A percentile compares a stretch with the other conserved stretches of the same genome.
These are phyloP conservation scores for Tachuris rubrigastra DNA, from an alignment of 2,113 vertebrate species.

Conservation along the genomic window DNA sequence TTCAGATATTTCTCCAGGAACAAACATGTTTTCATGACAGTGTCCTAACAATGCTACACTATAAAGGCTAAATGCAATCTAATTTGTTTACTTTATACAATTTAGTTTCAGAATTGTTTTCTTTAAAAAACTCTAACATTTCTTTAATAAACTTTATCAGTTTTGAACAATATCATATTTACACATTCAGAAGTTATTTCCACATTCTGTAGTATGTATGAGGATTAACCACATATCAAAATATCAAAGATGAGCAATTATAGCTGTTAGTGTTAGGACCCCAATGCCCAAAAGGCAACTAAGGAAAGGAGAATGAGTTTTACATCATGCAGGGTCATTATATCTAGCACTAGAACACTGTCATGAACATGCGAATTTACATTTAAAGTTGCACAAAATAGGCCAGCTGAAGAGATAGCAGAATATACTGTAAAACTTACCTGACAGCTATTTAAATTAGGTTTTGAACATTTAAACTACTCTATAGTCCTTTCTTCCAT, in stretches of 20 bases:
- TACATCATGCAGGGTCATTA: neutral
- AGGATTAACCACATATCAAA: neutral
- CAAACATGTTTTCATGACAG: neutral
- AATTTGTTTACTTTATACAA: neutral
- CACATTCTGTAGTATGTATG: neutral
- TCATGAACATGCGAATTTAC: neutral
- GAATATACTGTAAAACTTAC: neutral
- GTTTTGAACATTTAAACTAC: neutral
- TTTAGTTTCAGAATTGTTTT: neutral
- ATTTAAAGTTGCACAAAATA: neutral
- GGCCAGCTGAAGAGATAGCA: neutral
- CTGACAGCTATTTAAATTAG: neutral
- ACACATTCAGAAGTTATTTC: neutral
- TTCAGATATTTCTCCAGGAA: neutral
- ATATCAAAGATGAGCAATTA: neutral
- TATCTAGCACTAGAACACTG: neutral
- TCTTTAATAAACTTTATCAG: neutral
- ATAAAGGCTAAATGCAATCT: neutral
- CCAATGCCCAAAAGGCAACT: neutral
- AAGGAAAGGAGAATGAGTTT: neutral
- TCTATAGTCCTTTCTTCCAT: neutral
- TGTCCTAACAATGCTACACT: neutral
- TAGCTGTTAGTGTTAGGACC: neutral
- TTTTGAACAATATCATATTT: neutral
- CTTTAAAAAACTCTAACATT: neutral